Conservation (phyloP, 1,140 invertebrate genomes). For the Monomorium pharaonis region DNA sequence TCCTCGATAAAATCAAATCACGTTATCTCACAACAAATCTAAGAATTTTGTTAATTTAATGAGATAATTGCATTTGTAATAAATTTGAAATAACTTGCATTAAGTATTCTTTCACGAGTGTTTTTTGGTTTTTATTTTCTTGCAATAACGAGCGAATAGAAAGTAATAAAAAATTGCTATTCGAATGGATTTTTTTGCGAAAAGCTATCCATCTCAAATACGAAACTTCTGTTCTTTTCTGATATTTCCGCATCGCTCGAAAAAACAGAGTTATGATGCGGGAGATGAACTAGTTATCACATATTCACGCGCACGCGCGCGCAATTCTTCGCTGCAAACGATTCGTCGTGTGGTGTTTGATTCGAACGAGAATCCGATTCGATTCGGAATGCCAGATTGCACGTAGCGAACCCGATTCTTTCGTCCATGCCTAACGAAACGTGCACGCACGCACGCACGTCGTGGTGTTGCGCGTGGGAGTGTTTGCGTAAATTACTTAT, state of each 20-base stretch:
- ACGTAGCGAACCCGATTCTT: constrained; percentile 43
- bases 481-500: constrained; percentile 30
- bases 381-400: constrained; percentile 46
- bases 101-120: not conserved
- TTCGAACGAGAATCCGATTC: constrained; percentile 16
- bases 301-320: too few relatives aligned
- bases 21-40: not conserved
- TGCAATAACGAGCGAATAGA: not conserved
- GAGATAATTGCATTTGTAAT: not conserved
- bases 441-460: constrained; percentile 37
- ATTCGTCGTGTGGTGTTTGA: constrained; percentile 11
- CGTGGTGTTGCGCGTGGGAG: constrained; percentile 41
- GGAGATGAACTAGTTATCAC: constrained; percentile 19
- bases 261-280: constrained; percentile 11
- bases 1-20: not conserved
- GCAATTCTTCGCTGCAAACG: not conserved
- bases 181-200: not conserved
- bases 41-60: not conserved
- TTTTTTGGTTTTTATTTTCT: not conserved
- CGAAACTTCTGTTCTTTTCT: not conserved
- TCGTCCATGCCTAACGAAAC: constrained; percentile 34
- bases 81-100: too few relatives aligned
- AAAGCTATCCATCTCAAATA: not conserved
- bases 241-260: not conserved
- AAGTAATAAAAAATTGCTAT: not conserved